These are phyloP conservation scores for Bufotes viridis DNA, from an alignment of 2,797 vertebrate genomes.

Conservation along the genomic window DNA sequence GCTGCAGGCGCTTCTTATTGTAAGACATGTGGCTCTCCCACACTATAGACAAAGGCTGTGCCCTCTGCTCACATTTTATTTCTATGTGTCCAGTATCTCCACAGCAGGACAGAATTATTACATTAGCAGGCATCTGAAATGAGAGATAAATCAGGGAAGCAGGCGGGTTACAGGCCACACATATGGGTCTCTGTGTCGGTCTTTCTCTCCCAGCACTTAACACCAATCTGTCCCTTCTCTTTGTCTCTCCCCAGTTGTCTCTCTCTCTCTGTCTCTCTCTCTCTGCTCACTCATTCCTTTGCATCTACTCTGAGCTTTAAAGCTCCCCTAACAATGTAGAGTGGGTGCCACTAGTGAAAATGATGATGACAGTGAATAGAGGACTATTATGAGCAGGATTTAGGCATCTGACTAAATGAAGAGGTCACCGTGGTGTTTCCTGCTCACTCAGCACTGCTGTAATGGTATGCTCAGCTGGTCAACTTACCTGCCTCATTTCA, in stretches of 20 bases:
- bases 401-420: slow-evolving; percentile 67
- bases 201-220: slow-evolving; percentile 47
- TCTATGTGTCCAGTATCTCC: slow-evolving; percentile 53
- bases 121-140: slow-evolving; percentile 60
- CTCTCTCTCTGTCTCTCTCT: slow-evolving; percentile 58
- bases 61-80: slow-evolving; percentile 37
- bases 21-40: slow-evolving; percentile 46
- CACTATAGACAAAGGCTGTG: slow-evolving; percentile 56
- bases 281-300: slow-evolving; percentile 61
- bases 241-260: slow-evolving; percentile 37
- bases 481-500: slow-evolving; percentile 74
- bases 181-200: slow-evolving; percentile 25
- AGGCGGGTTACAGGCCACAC: slow-evolving; percentile 58
- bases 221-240: slow-evolving; percentile 58
- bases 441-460: slow-evolving; percentile 64
- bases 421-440: slow-evolving; percentile 68
- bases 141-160: slow-evolving; percentile 54
- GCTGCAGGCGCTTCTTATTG: slow-evolving; percentile 62
- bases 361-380: slow-evolving; percentile 65
- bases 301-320: slow-evolving; percentile 72
- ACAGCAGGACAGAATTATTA: slow-evolving; percentile 36
- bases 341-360: slow-evolving; percentile 68
- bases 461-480: slow-evolving; percentile 57
- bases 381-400: slow-evolving; percentile 73
- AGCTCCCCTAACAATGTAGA: slow-evolving; percentile 71